Evolutionary conservation across 2,888 invertebrate species (phyloP).

Genomic region (Cosmorhoe ocellata): DNA sequence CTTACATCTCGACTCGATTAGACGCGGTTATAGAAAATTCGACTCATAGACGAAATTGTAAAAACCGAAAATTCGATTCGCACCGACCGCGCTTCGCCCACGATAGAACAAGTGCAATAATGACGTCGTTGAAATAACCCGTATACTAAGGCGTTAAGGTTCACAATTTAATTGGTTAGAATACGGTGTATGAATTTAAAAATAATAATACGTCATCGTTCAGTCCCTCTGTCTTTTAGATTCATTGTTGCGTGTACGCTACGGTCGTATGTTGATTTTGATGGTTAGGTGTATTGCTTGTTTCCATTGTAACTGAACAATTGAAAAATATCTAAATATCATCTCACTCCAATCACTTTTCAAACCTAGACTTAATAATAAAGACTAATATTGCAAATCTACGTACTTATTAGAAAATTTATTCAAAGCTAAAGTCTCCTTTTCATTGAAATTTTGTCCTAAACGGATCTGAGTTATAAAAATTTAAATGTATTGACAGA

Average conservation of each 20-base stretch:
- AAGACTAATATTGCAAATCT: no score
- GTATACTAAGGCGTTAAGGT: slow-evolving; percentile 35
- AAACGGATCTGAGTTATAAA: no score
- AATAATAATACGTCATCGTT: slow-evolving; percentile 74
- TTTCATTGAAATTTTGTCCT: no score
- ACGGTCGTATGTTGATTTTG: slow-evolving; percentile 70
- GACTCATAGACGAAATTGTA: slow-evolving; percentile 64
- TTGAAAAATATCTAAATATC: no score
- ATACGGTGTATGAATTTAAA: slow-evolving; percentile 74
- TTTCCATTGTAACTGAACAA: slow-evolving; percentile 45
- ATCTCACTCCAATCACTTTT: no score
- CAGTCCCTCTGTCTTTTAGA: slow-evolving; percentile 73
- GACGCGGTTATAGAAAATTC: slow-evolving; percentile 51
- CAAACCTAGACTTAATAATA: no score
- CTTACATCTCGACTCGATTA: slow-evolving; percentile 36
- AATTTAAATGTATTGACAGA: no score
- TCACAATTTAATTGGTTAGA: slow-evolving; percentile 37
- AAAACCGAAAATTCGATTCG: slow-evolving; percentile 70
- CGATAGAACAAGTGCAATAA: slow-evolving; percentile 67
- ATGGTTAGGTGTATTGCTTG: slow-evolving; percentile 49
- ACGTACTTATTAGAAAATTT: no score
- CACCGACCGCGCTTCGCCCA: slow-evolving; percentile 67
- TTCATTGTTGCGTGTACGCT: slow-evolving; percentile 64
- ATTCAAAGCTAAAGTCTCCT: no score
- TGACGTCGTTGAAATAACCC: slow-evolving; percentile 57